Evolutionary conservation across 2,113 vertebrate species (phyloP).

Genomic region (Pelusios castaneus): DNA sequence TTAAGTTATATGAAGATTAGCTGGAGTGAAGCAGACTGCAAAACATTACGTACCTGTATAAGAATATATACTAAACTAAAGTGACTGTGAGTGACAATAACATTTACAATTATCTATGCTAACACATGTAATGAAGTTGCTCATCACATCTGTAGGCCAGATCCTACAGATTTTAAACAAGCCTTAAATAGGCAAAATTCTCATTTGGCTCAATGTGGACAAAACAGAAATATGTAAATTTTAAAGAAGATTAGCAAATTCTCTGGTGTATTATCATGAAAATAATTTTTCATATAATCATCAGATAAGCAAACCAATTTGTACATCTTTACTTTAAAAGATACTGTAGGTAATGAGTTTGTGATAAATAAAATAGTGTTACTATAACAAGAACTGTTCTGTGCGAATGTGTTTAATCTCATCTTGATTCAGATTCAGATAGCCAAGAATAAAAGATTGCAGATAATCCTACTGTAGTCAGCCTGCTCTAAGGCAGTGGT

Average conservation of each 20-base stretch:
- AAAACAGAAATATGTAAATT: neutral
- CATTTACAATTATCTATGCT: slow-evolving; percentile 39
- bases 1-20: neutral
- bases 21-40: neutral
- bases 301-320: neutral
- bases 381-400: neutral
- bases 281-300: neutral
- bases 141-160: neutral
- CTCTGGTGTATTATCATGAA: neutral
- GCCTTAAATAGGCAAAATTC: neutral
- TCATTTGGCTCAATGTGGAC: neutral
- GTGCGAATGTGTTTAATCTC: neutral
- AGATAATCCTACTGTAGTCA: neutral
- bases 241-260: neutral
- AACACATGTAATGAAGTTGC: neutral
- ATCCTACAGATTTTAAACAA: neutral
- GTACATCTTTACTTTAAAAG: neutral
- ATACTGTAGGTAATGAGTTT: neutral
- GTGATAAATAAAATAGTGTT: neutral
- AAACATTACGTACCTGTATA: fast-evolving
- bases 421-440: neutral
- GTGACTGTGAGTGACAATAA: neutral
- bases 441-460: neutral
- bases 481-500: neutral
- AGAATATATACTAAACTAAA: neutral